Percentiles rank a stretch among this genome's conserved stretches.
phyloP scores from a whole-genome alignment of 2,113 vertebrate species.

The Otocyon megalotis region DNA sequence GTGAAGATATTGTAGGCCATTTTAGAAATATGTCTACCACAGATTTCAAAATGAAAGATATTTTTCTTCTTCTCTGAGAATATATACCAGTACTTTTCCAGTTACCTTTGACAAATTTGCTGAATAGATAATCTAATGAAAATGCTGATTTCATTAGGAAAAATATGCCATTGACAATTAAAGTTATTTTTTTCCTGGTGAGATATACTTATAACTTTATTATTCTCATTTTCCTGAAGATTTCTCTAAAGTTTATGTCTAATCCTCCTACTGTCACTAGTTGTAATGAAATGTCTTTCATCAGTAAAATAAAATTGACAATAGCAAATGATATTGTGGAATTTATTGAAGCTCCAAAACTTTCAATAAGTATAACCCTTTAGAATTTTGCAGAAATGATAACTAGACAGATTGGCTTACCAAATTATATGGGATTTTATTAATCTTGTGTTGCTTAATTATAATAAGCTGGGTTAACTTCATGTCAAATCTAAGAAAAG shows the following conservation, averaged over 20 bases:
- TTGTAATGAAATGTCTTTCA: background rate
- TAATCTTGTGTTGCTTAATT: background rate
- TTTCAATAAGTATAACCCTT: background rate
- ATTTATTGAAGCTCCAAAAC: background rate
- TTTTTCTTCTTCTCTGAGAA: background rate
- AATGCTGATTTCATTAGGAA: background rate
- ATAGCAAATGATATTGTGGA: background rate
- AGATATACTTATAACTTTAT: background rate
- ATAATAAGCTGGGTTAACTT: background rate
- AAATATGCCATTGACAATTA: background rate
- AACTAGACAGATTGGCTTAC: background rate
- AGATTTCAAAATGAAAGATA: background rate
- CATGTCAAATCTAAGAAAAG: background rate
- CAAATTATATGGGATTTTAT: background rate
- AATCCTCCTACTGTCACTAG: background rate
- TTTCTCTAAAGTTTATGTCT: background rate
- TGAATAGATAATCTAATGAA: background rate
- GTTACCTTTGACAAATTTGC: background rate
- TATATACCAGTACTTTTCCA: background rate
- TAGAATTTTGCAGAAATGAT: conserved; percentile 14
- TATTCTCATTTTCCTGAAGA: background rate
- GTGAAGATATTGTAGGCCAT: background rate
- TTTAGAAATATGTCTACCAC: background rate
- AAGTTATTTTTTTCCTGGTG: background rate
- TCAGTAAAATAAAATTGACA: conserved; percentile 29